phyloP scores from a whole-genome alignment of 2,113 vertebrate species.

The Eretmochelys imbricata region DNA sequence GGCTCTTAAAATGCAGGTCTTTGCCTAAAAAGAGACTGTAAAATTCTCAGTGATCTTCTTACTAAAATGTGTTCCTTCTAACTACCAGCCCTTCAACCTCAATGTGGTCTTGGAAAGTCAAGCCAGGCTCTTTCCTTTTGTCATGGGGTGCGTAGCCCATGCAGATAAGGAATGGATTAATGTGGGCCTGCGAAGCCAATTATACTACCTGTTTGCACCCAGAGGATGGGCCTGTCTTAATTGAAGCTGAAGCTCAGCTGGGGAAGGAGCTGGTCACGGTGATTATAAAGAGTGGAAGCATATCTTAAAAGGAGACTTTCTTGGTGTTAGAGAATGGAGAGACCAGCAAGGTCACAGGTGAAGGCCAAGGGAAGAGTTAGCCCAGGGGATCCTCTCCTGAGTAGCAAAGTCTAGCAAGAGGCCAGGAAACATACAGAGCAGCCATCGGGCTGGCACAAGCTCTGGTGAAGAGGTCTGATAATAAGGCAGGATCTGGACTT shows the following conservation, averaged over 20 bases:
- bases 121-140: background rate
- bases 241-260: background rate
- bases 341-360: background rate
- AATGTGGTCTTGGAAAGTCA: background rate
- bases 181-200: background rate
- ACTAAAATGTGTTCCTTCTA: background rate
- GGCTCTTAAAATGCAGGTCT: background rate
- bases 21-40: background rate
- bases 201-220: background rate
- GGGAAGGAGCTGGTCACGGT: no score
- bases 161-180: background rate
- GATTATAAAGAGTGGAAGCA: background rate
- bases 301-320: background rate
- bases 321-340: background rate
- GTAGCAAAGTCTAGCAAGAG: background rate
- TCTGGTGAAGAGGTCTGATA: background rate
- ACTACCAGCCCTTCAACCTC: background rate
- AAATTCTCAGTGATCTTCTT: background rate
- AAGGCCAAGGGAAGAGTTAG: background rate
- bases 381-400: background rate
- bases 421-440: background rate
- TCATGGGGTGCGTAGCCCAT: background rate
- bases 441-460: background rate
- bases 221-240: background rate
- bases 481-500: background rate